Conservation (phyloP, 2,888 invertebrate species). For the Rapana venosa region DNA sequence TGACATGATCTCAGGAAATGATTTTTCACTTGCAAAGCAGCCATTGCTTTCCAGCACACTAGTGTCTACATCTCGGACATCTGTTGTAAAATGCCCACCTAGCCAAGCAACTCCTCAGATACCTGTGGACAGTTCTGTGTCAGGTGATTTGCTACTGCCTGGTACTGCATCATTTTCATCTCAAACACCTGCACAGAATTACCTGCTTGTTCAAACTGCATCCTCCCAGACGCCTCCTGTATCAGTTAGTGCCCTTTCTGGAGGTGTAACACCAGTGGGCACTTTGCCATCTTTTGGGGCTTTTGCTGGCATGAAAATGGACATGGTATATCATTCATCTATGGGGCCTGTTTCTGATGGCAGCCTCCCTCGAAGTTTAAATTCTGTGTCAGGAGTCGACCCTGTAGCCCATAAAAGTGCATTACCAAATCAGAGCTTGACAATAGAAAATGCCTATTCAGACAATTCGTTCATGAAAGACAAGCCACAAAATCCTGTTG, state of each 20-base stretch:
- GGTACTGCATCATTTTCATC: not conserved
- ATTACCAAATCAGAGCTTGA: not conserved
- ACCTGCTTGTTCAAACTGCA: not conserved
- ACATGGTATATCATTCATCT: not conserved
- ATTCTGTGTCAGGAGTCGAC: not conserved
- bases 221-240: not conserved
- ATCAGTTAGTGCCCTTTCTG: not conserved
- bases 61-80: not conserved
- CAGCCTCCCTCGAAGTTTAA: not conserved
- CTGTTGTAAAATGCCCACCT: not conserved
- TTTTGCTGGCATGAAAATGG: constrained; percentile 33
- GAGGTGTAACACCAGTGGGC: not conserved
- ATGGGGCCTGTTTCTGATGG: not conserved
- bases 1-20: constrained; percentile 31
- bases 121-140: not conserved
- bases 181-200: not conserved
- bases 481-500: not conserved
- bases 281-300: constrained; percentile 33
- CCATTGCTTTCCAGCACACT: not conserved
- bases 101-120: not conserved
- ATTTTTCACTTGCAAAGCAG: not conserved
- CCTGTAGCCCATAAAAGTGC: not conserved
- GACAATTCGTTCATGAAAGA: not conserved
- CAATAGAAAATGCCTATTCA: not conserved
- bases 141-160: not conserved